phyloP scores from a whole-genome alignment of 2,888 invertebrate genomes.

The Hyppa rectilinea region DNA sequence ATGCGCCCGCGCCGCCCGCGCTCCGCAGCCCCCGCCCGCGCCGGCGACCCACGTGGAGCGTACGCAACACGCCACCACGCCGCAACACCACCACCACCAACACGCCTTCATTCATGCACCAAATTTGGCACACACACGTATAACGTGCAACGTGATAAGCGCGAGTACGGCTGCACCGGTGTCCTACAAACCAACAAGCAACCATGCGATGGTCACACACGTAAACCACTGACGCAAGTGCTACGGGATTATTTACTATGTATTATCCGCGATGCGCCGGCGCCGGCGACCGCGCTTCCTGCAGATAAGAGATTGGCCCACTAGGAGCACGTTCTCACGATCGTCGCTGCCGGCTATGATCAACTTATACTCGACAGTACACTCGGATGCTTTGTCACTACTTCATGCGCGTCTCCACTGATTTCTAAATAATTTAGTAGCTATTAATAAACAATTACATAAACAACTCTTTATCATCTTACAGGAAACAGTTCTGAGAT shows the following conservation, averaged over 20 bases:
- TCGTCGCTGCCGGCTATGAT: conserved; percentile 59
- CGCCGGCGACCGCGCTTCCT: conserved; percentile 85
- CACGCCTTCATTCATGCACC: conserved; percentile 81
- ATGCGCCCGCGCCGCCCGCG: conserved; percentile 85
- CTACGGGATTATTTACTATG: conserved; percentile 76
- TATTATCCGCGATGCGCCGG: conserved; percentile 81
- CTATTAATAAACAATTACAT: conserved; percentile 73
- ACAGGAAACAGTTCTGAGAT: conserved; percentile 77
- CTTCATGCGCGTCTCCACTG: conserved; percentile 23
- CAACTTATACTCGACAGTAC: conserved; percentile 33
- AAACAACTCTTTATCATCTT: conserved; percentile 73
- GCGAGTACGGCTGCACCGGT: conserved; percentile 42
- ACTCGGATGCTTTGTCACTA: conserved; percentile 31
- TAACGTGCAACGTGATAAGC: conserved; percentile 56
- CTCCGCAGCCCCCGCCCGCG: conserved; percentile 60
- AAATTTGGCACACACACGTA: conserved; percentile 73
- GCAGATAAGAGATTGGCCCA: conserved; percentile 85
- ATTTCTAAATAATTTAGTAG: conserved; percentile 57
- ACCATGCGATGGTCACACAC: conserved; percentile 21
- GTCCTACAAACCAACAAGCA: conserved; percentile 34
- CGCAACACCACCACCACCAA: conserved; percentile 68
- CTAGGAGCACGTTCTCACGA: conserved; percentile 79
- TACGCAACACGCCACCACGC: conserved; percentile 79
- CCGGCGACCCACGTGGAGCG: conserved; percentile 82
- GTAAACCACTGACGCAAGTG: conserved; percentile 73